phyloP scores from a whole-genome alignment of 2,888 invertebrate genomes.

The Carcina quercana region DNA sequence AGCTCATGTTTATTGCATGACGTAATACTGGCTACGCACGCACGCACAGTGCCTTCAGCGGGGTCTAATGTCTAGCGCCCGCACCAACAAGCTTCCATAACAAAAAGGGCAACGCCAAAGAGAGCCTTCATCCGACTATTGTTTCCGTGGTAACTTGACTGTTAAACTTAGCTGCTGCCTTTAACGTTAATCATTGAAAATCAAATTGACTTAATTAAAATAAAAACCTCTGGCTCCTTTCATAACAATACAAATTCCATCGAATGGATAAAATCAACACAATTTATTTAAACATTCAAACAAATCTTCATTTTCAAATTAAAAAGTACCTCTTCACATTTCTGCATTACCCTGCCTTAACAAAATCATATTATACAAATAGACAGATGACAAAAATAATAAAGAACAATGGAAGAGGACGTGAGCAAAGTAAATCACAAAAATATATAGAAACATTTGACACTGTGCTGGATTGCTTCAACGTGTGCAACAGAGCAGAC shows the following conservation, averaged over 20 bases:
- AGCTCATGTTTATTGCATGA: constrained; percentile 55
- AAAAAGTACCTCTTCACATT: constrained; percentile 70
- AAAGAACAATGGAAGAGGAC: constrained; percentile 69
- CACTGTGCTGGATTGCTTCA: constrained; percentile 44
- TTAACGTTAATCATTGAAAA: constrained; percentile 44
- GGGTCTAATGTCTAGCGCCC: constrained; percentile 22
- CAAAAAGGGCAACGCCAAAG: constrained; percentile 55
- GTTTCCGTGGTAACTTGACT: constrained; percentile 68
- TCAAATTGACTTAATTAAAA: constrained; percentile 65
- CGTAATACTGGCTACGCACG: constrained; percentile 57
- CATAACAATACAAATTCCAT: constrained; percentile 71
- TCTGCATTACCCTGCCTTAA: constrained; percentile 73
- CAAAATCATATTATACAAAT: constrained; percentile 67
- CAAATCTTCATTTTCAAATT: constrained; percentile 61
- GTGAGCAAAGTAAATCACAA: constrained; percentile 69
- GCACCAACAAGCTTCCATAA: constrained; percentile 34
- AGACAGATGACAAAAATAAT: constrained; percentile 63
- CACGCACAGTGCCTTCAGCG: too few species aligned
- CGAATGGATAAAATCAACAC: constrained; percentile 70
- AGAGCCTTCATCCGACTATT: constrained; percentile 67
- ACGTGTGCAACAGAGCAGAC: constrained; percentile 26
- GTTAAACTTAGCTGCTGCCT: constrained; percentile 69
- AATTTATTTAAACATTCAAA: constrained; percentile 72
- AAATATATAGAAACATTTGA: constrained; percentile 53
- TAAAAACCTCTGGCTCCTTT: constrained; percentile 65